These are phyloP conservation scores for Neoascia interrupta DNA, from an alignment of 2,888 invertebrate species.

Conservation along the genomic window DNA sequence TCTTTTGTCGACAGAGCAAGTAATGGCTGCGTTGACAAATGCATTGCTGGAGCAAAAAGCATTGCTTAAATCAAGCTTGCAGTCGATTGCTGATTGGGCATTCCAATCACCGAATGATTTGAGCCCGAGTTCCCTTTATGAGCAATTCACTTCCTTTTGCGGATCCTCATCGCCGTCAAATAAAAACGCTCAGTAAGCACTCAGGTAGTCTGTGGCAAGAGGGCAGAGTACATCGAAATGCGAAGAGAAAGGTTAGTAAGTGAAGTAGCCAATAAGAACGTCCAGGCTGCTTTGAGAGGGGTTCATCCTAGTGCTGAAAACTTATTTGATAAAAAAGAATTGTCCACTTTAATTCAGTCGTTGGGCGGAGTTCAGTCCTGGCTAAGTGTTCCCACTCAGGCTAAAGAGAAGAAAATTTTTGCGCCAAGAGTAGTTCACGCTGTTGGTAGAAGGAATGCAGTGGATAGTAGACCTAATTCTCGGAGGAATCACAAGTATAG, in stretches of 20 bases:
- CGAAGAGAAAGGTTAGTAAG: constrained; percentile 12
- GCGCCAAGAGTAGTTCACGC: no score
- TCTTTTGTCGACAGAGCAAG: no score
- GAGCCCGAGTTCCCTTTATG: no score
- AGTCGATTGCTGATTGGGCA: no score
- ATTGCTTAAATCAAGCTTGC: background rate
- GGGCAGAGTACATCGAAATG: constrained; percentile 32
- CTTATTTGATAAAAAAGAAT: no score
- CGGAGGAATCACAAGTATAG: no score
- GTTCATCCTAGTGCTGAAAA: no score
- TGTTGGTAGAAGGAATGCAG: no score
- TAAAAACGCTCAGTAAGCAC: constrained; percentile 3
- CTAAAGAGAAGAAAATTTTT: background rate
- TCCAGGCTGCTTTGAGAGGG: no score
- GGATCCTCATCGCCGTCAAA: constrained; percentile 24
- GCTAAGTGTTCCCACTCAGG: background rate
- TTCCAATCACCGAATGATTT: no score
- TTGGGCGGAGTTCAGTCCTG: constrained; percentile 18
- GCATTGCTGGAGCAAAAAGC: constrained; percentile 26
- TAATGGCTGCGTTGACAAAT: constrained; percentile 19
- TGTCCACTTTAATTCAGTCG: constrained; percentile 20
- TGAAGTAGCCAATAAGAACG: constrained; percentile 22
- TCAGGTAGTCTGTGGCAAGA: constrained; percentile 26
- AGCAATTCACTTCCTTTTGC: background rate
- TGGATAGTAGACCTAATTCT: no score